Conservation (phyloP, 2,888 invertebrate species). For the Lathronympha strigana region DNA sequence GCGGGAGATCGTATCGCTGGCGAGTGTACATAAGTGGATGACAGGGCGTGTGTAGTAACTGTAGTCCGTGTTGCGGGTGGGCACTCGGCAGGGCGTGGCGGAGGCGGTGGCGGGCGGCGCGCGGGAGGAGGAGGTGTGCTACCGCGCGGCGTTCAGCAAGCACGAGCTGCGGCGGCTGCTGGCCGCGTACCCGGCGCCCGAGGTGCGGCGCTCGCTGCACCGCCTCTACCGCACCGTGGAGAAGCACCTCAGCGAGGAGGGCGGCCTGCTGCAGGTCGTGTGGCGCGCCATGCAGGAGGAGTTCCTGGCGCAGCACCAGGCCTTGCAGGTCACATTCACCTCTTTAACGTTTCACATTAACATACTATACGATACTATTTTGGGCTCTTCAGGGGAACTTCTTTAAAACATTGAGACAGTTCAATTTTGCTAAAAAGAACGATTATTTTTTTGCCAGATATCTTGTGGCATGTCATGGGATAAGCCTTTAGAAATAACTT, state of each 20-base stretch:
- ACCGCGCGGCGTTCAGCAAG: conserved; percentile 98
- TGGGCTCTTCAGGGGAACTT: too few species aligned
- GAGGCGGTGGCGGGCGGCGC: conserved; percentile 96
- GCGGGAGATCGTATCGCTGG: too few species aligned
- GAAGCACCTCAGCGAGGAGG: conserved; percentile 98
- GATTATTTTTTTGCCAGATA: too few species aligned
- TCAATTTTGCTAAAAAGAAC: too few species aligned
- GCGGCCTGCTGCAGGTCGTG: conserved; percentile 97
- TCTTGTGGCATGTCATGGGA: too few species aligned
- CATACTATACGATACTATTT: too few species aligned
- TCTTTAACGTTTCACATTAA: too few species aligned
- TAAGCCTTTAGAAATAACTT: too few species aligned
- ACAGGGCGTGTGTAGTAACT: too few species aligned
- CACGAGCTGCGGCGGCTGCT: conserved; percentile 98
- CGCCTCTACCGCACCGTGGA: conserved; percentile 97
- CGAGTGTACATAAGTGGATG: too few species aligned
- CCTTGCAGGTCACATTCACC: conserved; percentile 87
- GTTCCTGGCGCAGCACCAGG: conserved; percentile 95
- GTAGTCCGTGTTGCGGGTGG: too few species aligned
- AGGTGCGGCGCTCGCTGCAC: conserved; percentile 89
- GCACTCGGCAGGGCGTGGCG: conserved; percentile 88
- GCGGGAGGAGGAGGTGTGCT: conserved; percentile 98
- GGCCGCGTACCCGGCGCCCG: conserved; percentile 91
- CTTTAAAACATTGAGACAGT: too few species aligned
- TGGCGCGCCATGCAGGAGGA: conserved; percentile 99